phyloP scores from a whole-genome alignment of 2,113 vertebrate species.

The Nannobrachium achirus region DNA sequence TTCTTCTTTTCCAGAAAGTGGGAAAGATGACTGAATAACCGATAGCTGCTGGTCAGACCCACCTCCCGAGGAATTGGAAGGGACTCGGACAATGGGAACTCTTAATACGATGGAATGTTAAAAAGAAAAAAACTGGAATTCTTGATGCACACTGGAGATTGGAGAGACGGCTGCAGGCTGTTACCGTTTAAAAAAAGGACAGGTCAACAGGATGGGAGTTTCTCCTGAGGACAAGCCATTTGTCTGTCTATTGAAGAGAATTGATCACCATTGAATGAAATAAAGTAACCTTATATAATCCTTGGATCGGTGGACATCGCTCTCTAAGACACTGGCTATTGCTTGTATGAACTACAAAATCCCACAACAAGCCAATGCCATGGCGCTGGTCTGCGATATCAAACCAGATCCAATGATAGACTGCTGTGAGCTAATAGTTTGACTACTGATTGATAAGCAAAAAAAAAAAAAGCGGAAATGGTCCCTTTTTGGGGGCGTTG shows the following conservation, averaged over 20 bases:
- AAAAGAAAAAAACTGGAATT: neutral
- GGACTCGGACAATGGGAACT: slow-evolving; percentile 20
- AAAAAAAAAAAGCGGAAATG: neutral
- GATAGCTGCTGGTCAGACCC: slow-evolving; percentile 17
- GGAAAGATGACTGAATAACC: slow-evolving; percentile 5
- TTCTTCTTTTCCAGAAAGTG: slow-evolving; percentile 37
- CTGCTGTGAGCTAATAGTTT: neutral
- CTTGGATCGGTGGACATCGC: slow-evolving; percentile 41
- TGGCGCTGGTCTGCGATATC: slow-evolving; percentile 2
- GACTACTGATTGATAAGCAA: slow-evolving; percentile 24
- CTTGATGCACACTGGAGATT: neutral
- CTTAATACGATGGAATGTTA: slow-evolving; percentile 4
- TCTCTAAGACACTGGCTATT: slow-evolving; percentile 65
- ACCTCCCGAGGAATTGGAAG: slow-evolving; percentile 23
- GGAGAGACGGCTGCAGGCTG: slow-evolving; percentile 1
- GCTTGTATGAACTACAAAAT: slow-evolving; percentile 43
- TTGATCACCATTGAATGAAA: slow-evolving; percentile 23
- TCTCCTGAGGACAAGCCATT: neutral
- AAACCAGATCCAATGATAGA: slow-evolving; percentile 58
- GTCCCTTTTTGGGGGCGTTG: neutral
- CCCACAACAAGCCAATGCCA: slow-evolving; percentile 39
- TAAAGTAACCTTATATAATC: slow-evolving; percentile 58
- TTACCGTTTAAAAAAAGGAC: slow-evolving; percentile 6
- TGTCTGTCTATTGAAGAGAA: slow-evolving; percentile 17
- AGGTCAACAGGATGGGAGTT: slow-evolving; percentile 1